Conservation (phyloP, 2,797 vertebrate genomes). For the Oreonectes daqikongensis region DNA sequence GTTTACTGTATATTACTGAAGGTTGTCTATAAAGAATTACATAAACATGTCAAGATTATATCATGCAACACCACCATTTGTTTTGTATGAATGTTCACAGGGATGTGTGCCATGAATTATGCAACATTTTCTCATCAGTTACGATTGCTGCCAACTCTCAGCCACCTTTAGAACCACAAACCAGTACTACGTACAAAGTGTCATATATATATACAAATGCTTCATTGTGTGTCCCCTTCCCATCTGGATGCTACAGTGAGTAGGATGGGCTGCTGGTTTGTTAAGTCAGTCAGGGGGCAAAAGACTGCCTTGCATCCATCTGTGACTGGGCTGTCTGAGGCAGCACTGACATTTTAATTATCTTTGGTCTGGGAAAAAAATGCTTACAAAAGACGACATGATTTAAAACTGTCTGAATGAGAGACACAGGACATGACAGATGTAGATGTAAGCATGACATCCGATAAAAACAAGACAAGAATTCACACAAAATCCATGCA, state of each 20-base stretch:
- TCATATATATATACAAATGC: slow-evolving; percentile 14
- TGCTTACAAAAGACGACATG: slow-evolving; percentile 49
- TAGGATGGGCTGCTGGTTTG: slow-evolving; percentile 44
- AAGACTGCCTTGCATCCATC: slow-evolving; percentile 53
- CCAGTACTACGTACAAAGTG: slow-evolving; percentile 3
- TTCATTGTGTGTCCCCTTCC: slow-evolving; percentile 32
- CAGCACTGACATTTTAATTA: slow-evolving; percentile 60
- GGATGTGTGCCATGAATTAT: slow-evolving; percentile 26
- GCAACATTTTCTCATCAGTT: slow-evolving; percentile 10
- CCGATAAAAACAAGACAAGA: slow-evolving; percentile 10
- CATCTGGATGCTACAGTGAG: slow-evolving; percentile 49
- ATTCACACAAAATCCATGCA: background rate
- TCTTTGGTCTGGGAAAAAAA: slow-evolving; percentile 53
- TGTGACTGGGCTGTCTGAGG: slow-evolving; percentile 51
- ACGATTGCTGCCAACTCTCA: background rate
- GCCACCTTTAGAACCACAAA: slow-evolving; percentile 1
- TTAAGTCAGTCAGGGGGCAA: slow-evolving; percentile 51
- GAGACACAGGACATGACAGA: slow-evolving; percentile 37
- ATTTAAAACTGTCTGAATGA: slow-evolving; percentile 47
- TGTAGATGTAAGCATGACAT: slow-evolving; percentile 16
- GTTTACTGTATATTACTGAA: background rate
- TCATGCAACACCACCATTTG: background rate
- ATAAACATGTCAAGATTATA: background rate
- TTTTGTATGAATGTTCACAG: slow-evolving; percentile 8
- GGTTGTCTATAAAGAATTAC: background rate